These are phyloP conservation scores for Drosophila sechellia DNA, from an alignment of 1,140 invertebrate genomes.

Conservation along the genomic window DNA sequence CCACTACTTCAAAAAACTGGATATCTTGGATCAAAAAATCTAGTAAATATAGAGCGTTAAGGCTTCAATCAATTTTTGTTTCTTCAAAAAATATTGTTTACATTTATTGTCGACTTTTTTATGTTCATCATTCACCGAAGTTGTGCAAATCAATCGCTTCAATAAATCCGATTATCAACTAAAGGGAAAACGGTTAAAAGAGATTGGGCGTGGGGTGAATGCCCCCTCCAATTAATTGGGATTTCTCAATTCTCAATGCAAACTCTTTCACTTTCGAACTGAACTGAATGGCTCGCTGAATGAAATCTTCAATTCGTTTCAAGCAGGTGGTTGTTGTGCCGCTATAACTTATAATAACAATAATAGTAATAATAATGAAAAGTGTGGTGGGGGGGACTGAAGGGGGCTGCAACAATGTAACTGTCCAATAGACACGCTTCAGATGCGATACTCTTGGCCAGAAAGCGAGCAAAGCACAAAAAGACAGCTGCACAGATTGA, in stretches of 20 bases:
- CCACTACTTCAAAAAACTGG: conserved; percentile 14
- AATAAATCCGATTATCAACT: conserved; percentile 35
- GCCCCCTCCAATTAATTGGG: conserved; percentile 33
- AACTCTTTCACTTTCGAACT: conserved; percentile 34
- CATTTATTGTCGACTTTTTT: not conserved
- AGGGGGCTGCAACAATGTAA: conserved; percentile 28
- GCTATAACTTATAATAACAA: not conserved
- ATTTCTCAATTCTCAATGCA: conserved; percentile 44
- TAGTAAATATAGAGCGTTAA: not conserved
- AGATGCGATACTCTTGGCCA: conserved; percentile 34
- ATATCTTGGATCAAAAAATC: not conserved
- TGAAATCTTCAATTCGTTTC: conserved; percentile 34
- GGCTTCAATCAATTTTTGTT: too few species aligned
- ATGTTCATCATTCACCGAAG: conserved; percentile 1
- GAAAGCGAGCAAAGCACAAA: conserved; percentile 21
- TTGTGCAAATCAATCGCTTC: conserved; percentile 31
- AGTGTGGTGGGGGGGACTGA: not conserved
- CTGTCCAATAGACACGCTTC: conserved; percentile 60
- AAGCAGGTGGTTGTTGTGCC: conserved; percentile 10
- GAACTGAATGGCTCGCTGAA: conserved; percentile 11
- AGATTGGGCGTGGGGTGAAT: conserved; percentile 27
- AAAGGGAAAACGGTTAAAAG: conserved; percentile 17
- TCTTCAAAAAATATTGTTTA: not conserved
- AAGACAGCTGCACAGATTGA: conserved; percentile 20
- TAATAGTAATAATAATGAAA: not conserved